Base-by-base conservation (phyloP, 2,797 vertebrate species). In the Malurus splendens region DNA sequence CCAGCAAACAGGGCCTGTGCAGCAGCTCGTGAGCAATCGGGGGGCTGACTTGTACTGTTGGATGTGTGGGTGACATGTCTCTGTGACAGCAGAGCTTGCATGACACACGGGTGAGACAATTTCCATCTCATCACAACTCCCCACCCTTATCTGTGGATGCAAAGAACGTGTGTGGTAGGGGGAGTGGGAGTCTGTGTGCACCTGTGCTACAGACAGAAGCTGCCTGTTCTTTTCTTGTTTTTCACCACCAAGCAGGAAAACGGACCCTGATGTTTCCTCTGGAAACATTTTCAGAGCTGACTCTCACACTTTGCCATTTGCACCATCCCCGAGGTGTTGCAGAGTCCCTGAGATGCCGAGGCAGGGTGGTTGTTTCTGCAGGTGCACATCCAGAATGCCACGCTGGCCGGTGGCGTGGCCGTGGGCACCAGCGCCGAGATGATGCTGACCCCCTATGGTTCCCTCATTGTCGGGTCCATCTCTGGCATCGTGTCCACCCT, bases 371-470 rank as follows among this genome's bases (percentile, higher is more conserved):
- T 95, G 42, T 47, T 93, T 87, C 48, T 66, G 39, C 96, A 99
- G 99, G 99, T 99, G 22, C 99, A 99, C 80, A 98, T 99, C 94
- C 99, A 99, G 97, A 99, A 99, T 0, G 98, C 99, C 87, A 98
- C 99, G 0, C 95, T 99, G 78, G 99, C 99, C 0, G 99, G 98
- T 0, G 99, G 98, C 0, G 99, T 99, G 80, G 99, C 98, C 1
- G 98, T 99, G 97, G 99, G 99, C 82, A 98, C 99, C 0, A 94
- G 98, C 0, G 98, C 98, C 0, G 99, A 99, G 96, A 99, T 99
- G 96, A 98, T 99, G 98, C 97, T 99, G 91, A 96, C 95, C 41
- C 98, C 99, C 0, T 99, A 99, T 0, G 99, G 99, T 5, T 93
- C 98, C 19, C 97, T 99, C 71, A 98, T 99, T 9, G 97, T 99